Conservation (phyloP, 2,113 vertebrate species). For the Hyaena hyaena region DNA sequence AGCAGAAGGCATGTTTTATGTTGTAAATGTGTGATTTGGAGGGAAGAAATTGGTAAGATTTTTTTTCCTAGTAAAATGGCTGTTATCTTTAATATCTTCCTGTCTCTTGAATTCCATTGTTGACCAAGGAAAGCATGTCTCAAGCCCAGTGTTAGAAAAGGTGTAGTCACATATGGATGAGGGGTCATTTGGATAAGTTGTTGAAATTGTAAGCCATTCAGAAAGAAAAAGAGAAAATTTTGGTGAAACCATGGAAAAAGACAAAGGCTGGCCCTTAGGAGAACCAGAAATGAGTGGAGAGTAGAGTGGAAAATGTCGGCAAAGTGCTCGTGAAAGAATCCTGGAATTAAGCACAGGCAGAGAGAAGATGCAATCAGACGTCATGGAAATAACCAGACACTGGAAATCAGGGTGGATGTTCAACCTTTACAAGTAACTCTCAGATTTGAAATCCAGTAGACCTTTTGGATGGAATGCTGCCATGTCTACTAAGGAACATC, state of each 20-base stretch:
- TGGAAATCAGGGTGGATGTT: neutral
- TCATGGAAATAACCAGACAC: neutral
- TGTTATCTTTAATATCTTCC: neutral
- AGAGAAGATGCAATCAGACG: neutral
- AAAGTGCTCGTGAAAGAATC: neutral
- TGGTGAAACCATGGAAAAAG: neutral
- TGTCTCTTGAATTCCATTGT: neutral
- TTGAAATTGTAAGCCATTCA: neutral
- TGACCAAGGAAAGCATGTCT: neutral
- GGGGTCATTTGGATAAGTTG: neutral
- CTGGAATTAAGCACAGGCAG: neutral
- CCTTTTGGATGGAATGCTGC: neutral
- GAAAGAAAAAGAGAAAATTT: neutral
- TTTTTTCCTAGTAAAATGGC: neutral
- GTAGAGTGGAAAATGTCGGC: neutral
- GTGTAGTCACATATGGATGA: too few relatives aligned
- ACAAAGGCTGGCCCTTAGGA: neutral
- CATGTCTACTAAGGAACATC: neutral
- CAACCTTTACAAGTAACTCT: neutral
- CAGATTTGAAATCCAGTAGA: neutral
- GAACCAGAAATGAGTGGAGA: neutral
- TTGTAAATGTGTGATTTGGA: neutral
- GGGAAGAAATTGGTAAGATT: neutral
- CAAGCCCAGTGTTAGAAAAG: neutral
- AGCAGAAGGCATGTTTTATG: neutral